Evolutionary conservation across 2,113 vertebrate genomes (phyloP).

Genomic region (Spea multiplicata): DNA sequence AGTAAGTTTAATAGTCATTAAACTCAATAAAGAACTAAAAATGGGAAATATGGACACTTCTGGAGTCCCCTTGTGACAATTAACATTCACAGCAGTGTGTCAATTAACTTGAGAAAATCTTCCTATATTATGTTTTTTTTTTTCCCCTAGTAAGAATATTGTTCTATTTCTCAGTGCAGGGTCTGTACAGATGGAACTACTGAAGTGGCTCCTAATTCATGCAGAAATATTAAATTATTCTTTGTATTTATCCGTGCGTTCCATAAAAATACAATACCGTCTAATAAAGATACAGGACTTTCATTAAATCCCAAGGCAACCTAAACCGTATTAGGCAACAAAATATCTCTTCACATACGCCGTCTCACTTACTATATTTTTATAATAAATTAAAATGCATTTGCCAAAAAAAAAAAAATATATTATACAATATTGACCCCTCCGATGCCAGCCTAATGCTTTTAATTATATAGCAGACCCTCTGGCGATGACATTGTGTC

Average conservation of each 20-base stretch:
- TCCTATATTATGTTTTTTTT: slow-evolving; percentile 7
- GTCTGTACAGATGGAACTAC: background rate
- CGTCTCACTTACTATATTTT: background rate
- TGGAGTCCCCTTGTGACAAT: slow-evolving; percentile 44
- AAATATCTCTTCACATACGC: background rate
- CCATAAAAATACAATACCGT: background rate
- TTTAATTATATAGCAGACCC: background rate
- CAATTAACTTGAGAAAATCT: slow-evolving; percentile 43
- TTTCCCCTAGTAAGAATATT: slow-evolving; percentile 23
- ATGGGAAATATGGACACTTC: slow-evolving; percentile 31
- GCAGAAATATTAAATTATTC: background rate
- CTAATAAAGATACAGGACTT: background rate
- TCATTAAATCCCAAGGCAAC: slow-evolving; percentile 6
- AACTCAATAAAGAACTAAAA: slow-evolving; percentile 39
- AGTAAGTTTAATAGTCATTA: slow-evolving; percentile 41
- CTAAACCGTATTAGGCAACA: background rate
- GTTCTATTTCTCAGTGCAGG: slow-evolving; percentile 8
- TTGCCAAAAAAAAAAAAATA: background rate
- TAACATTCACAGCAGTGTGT: slow-evolving; percentile 47
- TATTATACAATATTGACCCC: background rate
- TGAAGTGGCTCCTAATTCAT: background rate
- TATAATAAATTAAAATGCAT: background rate
- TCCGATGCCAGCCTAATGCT: background rate
- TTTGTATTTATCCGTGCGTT: background rate
- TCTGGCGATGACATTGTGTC: background rate